phyloP scores from a whole-genome alignment of 2,113 vertebrate genomes.

The Sebastes fasciatus region DNA sequence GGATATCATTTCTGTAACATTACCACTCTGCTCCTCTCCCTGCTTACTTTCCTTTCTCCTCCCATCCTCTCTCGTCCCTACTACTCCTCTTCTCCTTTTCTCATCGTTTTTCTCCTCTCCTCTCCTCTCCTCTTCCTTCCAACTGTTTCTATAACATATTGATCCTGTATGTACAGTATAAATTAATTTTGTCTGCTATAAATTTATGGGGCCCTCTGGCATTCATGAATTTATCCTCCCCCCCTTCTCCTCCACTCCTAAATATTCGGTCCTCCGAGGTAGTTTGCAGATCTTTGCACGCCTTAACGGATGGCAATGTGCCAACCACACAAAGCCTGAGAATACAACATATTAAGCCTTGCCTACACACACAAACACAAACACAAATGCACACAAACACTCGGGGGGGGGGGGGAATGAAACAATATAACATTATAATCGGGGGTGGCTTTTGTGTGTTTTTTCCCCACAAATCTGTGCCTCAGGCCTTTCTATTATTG shows the following conservation, averaged over 20 bases:
- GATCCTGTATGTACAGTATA: slow-evolving; percentile 59
- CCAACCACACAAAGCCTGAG: slow-evolving; percentile 45
- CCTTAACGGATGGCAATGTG: slow-evolving; percentile 45
- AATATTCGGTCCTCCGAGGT: slow-evolving; percentile 48
- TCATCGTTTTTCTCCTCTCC: background rate
- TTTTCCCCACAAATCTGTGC: slow-evolving; percentile 49
- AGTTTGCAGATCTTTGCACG: slow-evolving; percentile 46
- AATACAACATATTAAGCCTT: slow-evolving; percentile 49
- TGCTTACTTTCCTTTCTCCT: background rate
- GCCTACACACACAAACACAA: slow-evolving; percentile 19
- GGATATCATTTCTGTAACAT: slow-evolving; percentile 19
- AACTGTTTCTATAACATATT: slow-evolving; percentile 52
- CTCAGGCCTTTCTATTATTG: slow-evolving; percentile 72
- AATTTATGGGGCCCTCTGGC: slow-evolving; percentile 62
- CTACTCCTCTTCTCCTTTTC: background rate
- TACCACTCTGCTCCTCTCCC: background rate
- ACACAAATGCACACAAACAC: slow-evolving; percentile 10
- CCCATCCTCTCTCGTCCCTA: background rate
- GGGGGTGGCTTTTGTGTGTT: slow-evolving; percentile 48
- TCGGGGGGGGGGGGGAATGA: slow-evolving; percentile 32
- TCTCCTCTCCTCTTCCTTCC: background rate
- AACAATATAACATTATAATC: slow-evolving; percentile 69
- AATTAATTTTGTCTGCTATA: slow-evolving; percentile 56
- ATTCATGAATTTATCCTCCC: slow-evolving; percentile 51
- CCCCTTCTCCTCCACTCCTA: slow-evolving; percentile 46